Evolutionary conservation across 2,888 invertebrate species (phyloP).

Genomic region (Pterostichus niger): DNA sequence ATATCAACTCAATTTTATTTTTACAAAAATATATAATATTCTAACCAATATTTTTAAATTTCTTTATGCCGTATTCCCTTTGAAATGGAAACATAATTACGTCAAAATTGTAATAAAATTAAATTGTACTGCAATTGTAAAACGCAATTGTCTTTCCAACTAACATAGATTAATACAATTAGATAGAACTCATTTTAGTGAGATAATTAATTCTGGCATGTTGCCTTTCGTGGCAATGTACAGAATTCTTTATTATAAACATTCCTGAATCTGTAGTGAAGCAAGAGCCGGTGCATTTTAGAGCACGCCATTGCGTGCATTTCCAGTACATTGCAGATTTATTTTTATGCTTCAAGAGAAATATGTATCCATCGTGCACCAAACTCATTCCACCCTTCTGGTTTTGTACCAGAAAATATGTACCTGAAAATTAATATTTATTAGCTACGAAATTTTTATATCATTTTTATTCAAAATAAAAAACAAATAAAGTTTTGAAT

Average conservation of each 20-base stretch:
- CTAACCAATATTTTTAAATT: too few relatives aligned
- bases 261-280: background rate
- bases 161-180: too few relatives aligned
- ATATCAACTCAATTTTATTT: too few relatives aligned
- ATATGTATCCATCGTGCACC: background rate
- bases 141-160: too few relatives aligned
- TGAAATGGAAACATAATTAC: too few relatives aligned
- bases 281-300: background rate
- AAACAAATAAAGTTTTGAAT: too few relatives aligned
- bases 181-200: too few relatives aligned
- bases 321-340: background rate
- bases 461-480: too few relatives aligned
- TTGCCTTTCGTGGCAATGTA: background rate
- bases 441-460: background rate
- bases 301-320: background rate
- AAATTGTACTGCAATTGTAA: too few relatives aligned
- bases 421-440: background rate
- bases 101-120: too few relatives aligned
- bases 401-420: background rate
- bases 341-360: background rate
- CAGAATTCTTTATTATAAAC: background rate
- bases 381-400: conserved; percentile 10
- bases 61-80: too few relatives aligned
- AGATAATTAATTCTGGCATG: background rate
- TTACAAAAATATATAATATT: too few relatives aligned